Evolutionary conservation across 2,113 vertebrate species (phyloP).

Genomic region (Anoplopoma fimbria): DNA sequence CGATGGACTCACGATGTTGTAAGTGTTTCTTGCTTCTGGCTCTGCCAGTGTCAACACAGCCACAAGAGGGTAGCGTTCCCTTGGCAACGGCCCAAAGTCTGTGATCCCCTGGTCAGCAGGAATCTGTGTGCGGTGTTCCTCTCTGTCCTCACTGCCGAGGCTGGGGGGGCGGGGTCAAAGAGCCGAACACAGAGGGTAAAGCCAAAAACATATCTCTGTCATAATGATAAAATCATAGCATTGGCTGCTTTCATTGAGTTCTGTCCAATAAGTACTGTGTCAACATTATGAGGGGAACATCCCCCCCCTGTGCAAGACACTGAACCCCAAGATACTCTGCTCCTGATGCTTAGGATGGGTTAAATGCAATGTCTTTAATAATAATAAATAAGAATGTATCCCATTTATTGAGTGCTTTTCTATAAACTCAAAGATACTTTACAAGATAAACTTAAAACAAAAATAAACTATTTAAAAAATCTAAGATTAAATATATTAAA

Average conservation of each 20-base stretch:
- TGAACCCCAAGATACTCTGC: background rate
- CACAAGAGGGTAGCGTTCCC: conserved; percentile 91
- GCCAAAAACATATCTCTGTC: background rate
- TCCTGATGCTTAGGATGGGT: background rate
- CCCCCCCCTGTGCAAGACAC: background rate
- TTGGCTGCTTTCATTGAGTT: background rate
- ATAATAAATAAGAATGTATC: background rate
- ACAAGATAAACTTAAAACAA: background rate
- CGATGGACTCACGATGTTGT: conserved; percentile 90
- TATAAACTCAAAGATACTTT: background rate
- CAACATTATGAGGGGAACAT: background rate
- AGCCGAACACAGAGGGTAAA: conserved; percentile 17
- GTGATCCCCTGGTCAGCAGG: conserved; percentile 84
- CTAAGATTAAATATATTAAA: too few relatives aligned
- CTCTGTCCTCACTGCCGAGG: conserved; percentile 82
- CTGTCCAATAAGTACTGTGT: background rate
- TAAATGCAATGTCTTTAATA: too few relatives aligned
- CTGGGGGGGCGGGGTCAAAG: conserved; percentile 85
- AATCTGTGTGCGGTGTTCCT: conserved; percentile 85
- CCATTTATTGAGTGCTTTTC: background rate
- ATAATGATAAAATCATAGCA: background rate
- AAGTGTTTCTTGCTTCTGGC: conserved; percentile 83
- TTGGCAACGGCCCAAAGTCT: conserved; percentile 90
- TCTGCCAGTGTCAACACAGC: conserved; percentile 89
- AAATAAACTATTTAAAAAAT: background rate